Conservation (phyloP, 37 sponge, comb jelly and placozoan genomes). For the Aplysina aerophoba region DNA sequence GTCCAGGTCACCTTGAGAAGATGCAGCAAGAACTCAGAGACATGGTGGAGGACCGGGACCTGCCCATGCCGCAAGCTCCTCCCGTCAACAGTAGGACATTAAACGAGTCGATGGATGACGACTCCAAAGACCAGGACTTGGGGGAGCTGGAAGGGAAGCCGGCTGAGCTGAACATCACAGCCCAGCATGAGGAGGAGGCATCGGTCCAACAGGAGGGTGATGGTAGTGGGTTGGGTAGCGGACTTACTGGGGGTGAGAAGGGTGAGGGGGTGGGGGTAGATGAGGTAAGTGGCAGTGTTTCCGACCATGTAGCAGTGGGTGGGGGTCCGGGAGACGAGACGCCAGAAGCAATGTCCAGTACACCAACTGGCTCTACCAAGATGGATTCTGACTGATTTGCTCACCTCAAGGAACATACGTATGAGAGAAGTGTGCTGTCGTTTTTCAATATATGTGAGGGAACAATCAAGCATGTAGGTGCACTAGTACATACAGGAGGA, state of each 20-base stretch:
- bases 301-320: background rate
- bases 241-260: background rate
- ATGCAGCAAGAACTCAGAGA: background rate
- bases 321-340: too few relatives aligned
- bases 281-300: constrained; percentile 21
- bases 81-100: too few relatives aligned
- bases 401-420: too few relatives aligned
- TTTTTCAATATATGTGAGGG: too few relatives aligned
- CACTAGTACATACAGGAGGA: too few relatives aligned
- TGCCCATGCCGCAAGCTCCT: background rate
- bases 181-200: constrained; percentile 12
- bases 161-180: constrained; percentile 30
- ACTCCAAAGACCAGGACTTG: constrained; percentile 21
- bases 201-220: background rate
- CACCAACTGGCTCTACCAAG: too few relatives aligned
- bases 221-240: constrained; percentile 20
- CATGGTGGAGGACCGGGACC: background rate
- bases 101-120: background rate
- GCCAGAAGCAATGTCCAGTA: too few relatives aligned
- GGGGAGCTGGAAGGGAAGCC: constrained; percentile 29
- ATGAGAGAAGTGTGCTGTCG: too few relatives aligned
- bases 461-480: too few relatives aligned
- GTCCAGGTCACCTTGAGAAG: constrained; percentile 6
- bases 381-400: too few relatives aligned
- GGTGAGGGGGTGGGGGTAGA: background rate